These are phyloP conservation scores for Otocyon megalotis DNA, from an alignment of 2,113 vertebrate genomes.

Conservation along the genomic window DNA sequence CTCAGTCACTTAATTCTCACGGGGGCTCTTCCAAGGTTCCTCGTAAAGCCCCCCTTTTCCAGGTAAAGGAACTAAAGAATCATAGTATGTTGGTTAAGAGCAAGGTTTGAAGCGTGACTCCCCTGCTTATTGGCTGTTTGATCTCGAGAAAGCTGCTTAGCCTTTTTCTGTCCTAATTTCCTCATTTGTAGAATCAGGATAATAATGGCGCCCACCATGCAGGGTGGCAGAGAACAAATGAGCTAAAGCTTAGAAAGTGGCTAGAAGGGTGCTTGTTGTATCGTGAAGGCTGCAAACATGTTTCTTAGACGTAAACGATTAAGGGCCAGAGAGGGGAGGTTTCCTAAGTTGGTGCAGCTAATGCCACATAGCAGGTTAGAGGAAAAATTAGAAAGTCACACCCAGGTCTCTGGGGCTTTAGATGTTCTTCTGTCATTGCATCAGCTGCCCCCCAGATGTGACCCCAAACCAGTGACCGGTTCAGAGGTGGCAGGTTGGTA, in stretches of 20 bases:
- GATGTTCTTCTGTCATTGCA: not conserved
- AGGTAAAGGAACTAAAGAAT: not conserved
- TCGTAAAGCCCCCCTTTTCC: not conserved
- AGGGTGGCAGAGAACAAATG: not conserved
- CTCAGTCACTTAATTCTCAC: not conserved
- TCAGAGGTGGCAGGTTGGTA: not conserved
- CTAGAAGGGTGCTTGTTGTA: not conserved
- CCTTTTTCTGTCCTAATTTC: not conserved
- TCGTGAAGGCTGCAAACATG: not conserved
- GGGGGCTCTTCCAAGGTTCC: not conserved
- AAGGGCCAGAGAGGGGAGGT: not conserved
- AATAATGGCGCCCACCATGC: fast-evolving
- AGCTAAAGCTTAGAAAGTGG: not conserved
- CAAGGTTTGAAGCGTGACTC: not conserved
- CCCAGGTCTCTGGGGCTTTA: not conserved
- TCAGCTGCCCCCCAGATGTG: not conserved
- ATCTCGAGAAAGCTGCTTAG: not conserved
- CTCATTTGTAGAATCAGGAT: not conserved
- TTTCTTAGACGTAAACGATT: not conserved
- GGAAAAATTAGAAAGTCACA: not conserved
- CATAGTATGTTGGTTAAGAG: not conserved
- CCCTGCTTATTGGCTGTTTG: not conserved
- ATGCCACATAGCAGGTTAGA: not conserved
- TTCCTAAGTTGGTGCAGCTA: not conserved
- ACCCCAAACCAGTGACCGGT: not conserved